A percentile compares a stretch with the other conserved stretches of the same genome.
These are phyloP conservation scores for Drosophila emarginata DNA, from an alignment of 2,888 invertebrate genomes.

Conservation along the genomic window DNA sequence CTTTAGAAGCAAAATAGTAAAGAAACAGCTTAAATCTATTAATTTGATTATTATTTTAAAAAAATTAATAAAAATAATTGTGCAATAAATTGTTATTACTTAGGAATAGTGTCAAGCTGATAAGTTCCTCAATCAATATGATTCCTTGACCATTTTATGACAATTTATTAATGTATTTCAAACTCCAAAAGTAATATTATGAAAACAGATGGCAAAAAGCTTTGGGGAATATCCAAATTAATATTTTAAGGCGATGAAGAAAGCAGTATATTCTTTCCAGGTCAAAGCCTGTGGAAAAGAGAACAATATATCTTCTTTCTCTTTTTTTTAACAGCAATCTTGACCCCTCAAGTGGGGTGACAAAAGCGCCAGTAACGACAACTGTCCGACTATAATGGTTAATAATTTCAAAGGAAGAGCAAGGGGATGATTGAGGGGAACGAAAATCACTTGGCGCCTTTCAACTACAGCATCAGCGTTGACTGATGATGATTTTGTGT, in stretches of 20 bases:
- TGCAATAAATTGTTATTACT: not conserved
- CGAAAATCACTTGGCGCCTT: conserved; percentile 15
- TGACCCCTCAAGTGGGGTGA: conserved; percentile 33
- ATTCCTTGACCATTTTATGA: not conserved
- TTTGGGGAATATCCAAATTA: not conserved
- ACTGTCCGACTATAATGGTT: conserved; percentile 43
- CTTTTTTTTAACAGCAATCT: conserved; percentile 19
- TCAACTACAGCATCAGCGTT: conserved; percentile 34
- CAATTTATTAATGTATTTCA: not conserved
- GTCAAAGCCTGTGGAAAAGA: not conserved
- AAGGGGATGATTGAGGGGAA: not conserved
- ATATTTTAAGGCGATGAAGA: not conserved
- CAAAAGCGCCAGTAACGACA: conserved; percentile 33
- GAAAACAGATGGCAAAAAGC: not conserved
- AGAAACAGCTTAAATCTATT: too few species aligned
- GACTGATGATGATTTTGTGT: conserved; percentile 61
- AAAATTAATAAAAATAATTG: too few species aligned
- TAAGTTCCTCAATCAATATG: not conserved
- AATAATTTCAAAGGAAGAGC: conserved; percentile 32
- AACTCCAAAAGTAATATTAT: not conserved
- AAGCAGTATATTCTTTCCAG: not conserved
- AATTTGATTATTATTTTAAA: too few species aligned
- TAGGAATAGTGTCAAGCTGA: not conserved
- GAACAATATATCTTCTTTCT: not conserved
- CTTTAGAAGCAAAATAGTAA: too few species aligned